Conservation (phyloP, 1,140 invertebrate genomes). For the Nasonia longicornis region DNA sequence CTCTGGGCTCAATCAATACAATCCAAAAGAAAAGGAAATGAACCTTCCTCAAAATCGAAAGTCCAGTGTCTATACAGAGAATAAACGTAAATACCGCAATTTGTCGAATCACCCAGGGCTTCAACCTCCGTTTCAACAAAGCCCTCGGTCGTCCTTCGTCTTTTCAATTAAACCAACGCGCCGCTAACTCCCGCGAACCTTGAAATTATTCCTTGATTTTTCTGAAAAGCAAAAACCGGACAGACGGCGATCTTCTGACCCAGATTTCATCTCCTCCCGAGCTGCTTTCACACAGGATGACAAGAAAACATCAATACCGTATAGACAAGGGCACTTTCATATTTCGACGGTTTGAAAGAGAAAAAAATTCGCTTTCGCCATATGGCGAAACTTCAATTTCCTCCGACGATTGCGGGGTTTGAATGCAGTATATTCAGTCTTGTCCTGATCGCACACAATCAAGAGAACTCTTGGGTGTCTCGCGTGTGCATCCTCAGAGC, state of each 20-base stretch:
- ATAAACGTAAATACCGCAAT: constrained; percentile 14
- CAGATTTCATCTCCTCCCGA: not conserved
- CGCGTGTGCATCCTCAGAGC: not conserved
- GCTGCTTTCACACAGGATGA: not conserved
- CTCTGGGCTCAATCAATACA: not conserved
- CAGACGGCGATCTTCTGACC: constrained; percentile 17
- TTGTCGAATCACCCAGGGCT: not conserved
- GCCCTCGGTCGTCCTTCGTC: not conserved
- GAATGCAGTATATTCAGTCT: not conserved
- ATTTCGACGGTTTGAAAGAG: not conserved
- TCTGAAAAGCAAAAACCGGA: constrained; percentile 7
- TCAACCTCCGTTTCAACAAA: not conserved
- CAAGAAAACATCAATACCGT: not conserved
- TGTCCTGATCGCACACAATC: not conserved
- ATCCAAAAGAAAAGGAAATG: not conserved
- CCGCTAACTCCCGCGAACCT: not conserved
- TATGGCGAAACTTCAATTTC: not conserved
- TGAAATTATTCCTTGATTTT: not conserved
- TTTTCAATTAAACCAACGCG: not conserved
- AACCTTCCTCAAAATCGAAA: not conserved
- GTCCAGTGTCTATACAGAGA: not conserved
- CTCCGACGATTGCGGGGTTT: not conserved
- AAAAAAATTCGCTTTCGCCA: not conserved
- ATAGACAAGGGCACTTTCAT: not conserved
- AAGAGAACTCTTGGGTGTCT: not conserved